Percentiles rank a stretch among this genome's conserved stretches.
phyloP scores from a whole-genome alignment of 2,888 invertebrate species.

The Polydrusus tereticollis region DNA sequence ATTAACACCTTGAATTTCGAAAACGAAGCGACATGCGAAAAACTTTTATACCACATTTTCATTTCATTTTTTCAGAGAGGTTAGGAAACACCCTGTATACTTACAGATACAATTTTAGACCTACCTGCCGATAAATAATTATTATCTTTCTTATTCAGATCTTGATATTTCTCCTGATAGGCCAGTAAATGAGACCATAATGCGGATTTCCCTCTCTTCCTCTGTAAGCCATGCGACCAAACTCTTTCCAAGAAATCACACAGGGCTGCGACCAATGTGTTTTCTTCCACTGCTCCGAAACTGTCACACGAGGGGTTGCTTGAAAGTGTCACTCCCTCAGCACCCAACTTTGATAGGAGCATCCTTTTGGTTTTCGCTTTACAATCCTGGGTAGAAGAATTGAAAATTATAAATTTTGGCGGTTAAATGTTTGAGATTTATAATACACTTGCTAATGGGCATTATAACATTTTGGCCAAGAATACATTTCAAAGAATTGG shows the following conservation, averaged over 20 bases:
- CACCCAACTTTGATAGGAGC: constrained; percentile 99
- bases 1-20: too few relatives aligned
- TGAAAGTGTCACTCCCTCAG: constrained; percentile 90
- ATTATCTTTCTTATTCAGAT: constrained; percentile 73
- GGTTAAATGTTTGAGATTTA: too few relatives aligned
- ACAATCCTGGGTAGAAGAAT: constrained; percentile 76
- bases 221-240: constrained; percentile 97
- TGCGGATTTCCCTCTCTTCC: constrained; percentile 97
- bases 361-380: constrained; percentile 97
- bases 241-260: constrained; percentile 97
- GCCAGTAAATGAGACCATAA: constrained; percentile 95
- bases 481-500: too few relatives aligned
- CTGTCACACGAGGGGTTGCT: constrained; percentile 85
- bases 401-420: too few relatives aligned
- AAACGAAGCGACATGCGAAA: too few relatives aligned
- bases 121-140: constrained; percentile 64
- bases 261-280: constrained; percentile 96
- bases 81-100: too few relatives aligned
- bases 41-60: too few relatives aligned
- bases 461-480: too few relatives aligned
- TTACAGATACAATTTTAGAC: background rate
- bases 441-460: too few relatives aligned
- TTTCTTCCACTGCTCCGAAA: constrained; percentile 89
- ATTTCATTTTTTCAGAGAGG: too few relatives aligned
- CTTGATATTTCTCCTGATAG: constrained; percentile 85